Base-by-base conservation (phyloP, 2,797 vertebrate genomes). In the Macropodus opercularis region DNA sequence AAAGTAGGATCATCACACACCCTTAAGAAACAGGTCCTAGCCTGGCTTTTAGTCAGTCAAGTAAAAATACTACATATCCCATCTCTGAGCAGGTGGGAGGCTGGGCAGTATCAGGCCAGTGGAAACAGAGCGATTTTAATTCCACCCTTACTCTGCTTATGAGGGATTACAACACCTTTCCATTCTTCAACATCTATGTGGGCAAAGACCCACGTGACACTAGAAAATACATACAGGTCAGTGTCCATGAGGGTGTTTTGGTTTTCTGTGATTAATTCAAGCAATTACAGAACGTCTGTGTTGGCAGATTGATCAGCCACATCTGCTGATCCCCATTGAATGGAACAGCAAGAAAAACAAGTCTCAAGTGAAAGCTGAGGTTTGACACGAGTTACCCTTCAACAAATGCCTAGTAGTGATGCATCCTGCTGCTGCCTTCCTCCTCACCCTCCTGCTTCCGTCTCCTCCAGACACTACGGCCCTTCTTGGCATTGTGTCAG, bases 261-360 rank as follows among this genome's bases (percentile, higher is more conserved):
- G 27, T 6, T 67, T 59, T 55, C 19, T 43, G 36, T 23, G 3
- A n/a, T 52, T 60, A n/a, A n/a, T 58, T 65, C 57, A 64, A 69
- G n/a, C n/a, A n/a, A n/a, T n/a, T n/a, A 46, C 69, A 11, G 22
- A 23, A 15, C 46, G 13, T 71, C 32, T 64, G 50, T 72, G 53
- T 59, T 55, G 41, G 77, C 79, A 98, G 96, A 97, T 98, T 83
- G 95, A 96, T 77, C 94, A 96, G 80, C 96, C 96, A 24, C 92
- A 97, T 38, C 91, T 96, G 75, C 89, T 94, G 38, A 91, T 97
- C 75, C 95, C 94, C 5, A 77, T 83, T 69, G 80, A 94, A 81
- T 94, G 91, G 90, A 90, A 92, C 89, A 88, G 52, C 72, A 79
- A 82, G 40, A 79, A 59, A 3, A 72, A 84, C 47, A 91, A 72